phyloP scores from a whole-genome alignment of 1,140 invertebrate species.

The Steinernema feltiae region DNA sequence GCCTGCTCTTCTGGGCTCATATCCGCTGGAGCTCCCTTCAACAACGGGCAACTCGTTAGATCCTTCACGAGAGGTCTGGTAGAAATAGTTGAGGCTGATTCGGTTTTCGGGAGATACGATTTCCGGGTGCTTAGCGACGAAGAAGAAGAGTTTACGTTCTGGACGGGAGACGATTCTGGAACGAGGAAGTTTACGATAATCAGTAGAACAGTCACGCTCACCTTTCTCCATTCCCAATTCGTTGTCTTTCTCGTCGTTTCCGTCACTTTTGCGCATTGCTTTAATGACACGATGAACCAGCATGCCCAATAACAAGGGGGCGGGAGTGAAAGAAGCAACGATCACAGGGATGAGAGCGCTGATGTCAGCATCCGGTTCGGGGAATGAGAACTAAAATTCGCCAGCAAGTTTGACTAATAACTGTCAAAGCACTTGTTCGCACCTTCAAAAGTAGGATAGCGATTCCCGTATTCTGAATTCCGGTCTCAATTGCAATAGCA shows the following conservation, averaged over 20 bases:
- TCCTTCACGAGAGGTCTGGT: background rate
- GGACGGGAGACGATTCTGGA: background rate
- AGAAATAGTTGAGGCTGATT: background rate
- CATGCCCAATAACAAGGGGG: conserved; percentile 67
- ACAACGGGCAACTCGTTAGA: background rate
- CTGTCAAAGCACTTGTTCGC: background rate
- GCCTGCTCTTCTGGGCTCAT: background rate
- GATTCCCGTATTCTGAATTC: conserved; percentile 88
- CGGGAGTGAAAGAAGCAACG: conserved; percentile 83
- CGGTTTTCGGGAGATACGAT: background rate
- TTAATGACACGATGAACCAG: conserved; percentile 49
- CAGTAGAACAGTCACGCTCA: background rate
- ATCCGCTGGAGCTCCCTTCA: background rate
- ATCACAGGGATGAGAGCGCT: conserved; percentile 73
- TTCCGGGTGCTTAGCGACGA: background rate
- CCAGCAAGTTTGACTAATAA: background rate
- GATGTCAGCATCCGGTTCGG: conserved; percentile 60
- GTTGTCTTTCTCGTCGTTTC: background rate
- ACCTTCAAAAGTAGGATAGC: conserved; percentile 73
- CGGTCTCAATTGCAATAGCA: conserved; percentile 84
- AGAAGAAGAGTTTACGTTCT: background rate
- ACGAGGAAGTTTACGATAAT: background rate
- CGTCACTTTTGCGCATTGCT: conserved; percentile 19
- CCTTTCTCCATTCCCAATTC: background rate
- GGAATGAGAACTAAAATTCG: conserved; percentile 58